Evolutionary conservation across 2,888 invertebrate genomes (phyloP).

Genomic region (Drosophila suboccidentalis): DNA sequence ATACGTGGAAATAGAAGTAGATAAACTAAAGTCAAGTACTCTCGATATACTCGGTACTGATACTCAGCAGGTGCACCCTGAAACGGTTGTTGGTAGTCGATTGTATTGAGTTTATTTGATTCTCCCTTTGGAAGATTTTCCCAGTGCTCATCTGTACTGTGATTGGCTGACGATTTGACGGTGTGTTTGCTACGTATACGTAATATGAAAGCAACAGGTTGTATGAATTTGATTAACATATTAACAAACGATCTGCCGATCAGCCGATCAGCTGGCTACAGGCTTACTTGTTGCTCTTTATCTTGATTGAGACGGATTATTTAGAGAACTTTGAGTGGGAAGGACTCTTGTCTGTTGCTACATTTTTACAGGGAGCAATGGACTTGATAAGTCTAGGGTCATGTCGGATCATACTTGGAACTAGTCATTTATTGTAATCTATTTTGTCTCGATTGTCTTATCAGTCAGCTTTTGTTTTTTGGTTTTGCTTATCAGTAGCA

Average conservation of each 20-base stretch:
- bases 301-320: neutral
- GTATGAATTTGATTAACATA: slow-evolving; percentile 8
- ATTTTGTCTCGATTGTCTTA: slow-evolving; percentile 19
- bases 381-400: neutral
- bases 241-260: neutral
- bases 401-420: neutral
- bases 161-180: slow-evolving; percentile 62
- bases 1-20: slow-evolving; percentile 27
- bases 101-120: slow-evolving; percentile 17
- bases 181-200: slow-evolving; percentile 68
- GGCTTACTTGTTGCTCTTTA: neutral
- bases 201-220: slow-evolving; percentile 30
- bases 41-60: neutral
- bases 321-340: neutral
- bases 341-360: neutral
- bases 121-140: slow-evolving; percentile 14
- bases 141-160: slow-evolving; percentile 11
- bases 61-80: slow-evolving; percentile 26
- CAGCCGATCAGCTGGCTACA: slow-evolving; percentile 1
- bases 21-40: neutral
- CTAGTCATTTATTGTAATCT: slow-evolving; percentile 9
- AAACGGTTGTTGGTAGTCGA: neutral
- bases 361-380: neutral
- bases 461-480: slow-evolving; percentile 6
- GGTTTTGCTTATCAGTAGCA: slow-evolving; percentile 31